These are phyloP conservation scores for Umimayanthus chanpuru DNA, from an alignment of 92 coral and sea anemone species.

Conservation along the genomic window DNA sequence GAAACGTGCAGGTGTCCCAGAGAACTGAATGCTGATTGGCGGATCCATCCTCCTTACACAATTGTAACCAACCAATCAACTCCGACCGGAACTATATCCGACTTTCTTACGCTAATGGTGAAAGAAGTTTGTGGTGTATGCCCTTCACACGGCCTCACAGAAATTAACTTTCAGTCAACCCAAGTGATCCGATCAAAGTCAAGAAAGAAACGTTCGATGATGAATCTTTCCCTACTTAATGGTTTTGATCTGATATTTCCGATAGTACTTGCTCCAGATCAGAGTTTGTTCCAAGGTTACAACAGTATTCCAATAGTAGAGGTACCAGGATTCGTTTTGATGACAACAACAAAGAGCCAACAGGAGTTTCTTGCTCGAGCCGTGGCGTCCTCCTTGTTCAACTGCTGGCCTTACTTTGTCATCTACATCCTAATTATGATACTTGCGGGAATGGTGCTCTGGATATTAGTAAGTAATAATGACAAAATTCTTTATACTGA, in stretches of 20 bases:
- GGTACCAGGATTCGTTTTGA: conserved; percentile 16
- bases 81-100: not conserved
- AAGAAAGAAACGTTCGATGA: not conserved
- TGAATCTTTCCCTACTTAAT: not conserved
- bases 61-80: conserved; percentile 12
- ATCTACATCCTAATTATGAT: not conserved
- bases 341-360: not conserved
- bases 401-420: conserved; percentile 4
- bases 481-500: no score
- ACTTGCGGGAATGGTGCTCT: not conserved
- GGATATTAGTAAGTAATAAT: conserved; percentile 16
- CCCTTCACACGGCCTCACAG: not conserved
- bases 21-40: conserved; percentile 4
- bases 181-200: not conserved
- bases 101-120: not conserved
- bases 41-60: conserved; percentile 14
- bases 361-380: not conserved
- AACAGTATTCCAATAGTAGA: not conserved
- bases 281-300: not conserved
- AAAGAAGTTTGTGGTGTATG: conserved; percentile 1
- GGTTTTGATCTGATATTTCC: not conserved
- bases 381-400: conserved; percentile 2
- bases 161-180: not conserved
- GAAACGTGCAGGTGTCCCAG: conserved; percentile 29
- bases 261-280: not conserved